Evolutionary conservation across 2,797 vertebrate genomes (phyloP), one percentile per base, ranked within the genome.

Genomic region (Poecile montanus): DNA sequence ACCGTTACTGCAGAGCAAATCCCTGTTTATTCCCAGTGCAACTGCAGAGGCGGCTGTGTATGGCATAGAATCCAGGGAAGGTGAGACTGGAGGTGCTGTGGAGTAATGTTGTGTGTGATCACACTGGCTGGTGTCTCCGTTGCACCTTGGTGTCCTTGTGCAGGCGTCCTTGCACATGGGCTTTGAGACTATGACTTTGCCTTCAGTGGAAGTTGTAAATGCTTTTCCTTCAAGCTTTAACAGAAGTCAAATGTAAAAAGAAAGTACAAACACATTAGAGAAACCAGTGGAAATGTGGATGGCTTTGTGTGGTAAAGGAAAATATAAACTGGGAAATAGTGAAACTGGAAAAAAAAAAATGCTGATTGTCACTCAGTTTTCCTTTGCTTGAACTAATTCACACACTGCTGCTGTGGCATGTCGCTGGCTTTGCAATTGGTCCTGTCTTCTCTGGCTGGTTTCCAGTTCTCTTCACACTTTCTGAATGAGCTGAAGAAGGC

Each of bases 71-170:
- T 38, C 20, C n/a, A 20, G 22, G 58, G 29, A 17, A 61, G 26
- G 38, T 32, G 67, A 13, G 40, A 32, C 27, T 16, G 26, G 78
- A 62, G 16, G 20, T 57, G 32, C 79, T 47, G 11, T 13, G 5
- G 26, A 26, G 36, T 40, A 4, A 8, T 7, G 3, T 0, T 25
- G 17, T 22, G 14, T 30, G n/a, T 56, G 63, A 48, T 34, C 0
- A 1, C 47, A 15, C 16, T 11, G 51, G 36, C 21, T 58, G 21
- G 1, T 34, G 16, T 23, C 34, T n/a, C 34, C 4, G 0, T 27
- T 32, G 47, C 3, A 1, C 12, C 42, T 50, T 25, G 0, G 0
- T 29, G 45, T 60, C 53, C 42, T 84, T 72, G 16, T 0, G 0
- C 23, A 40, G 60, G 42, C 34, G 12, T 56, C 57, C 16, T 51